These are phyloP conservation scores for Onychomys arenicola DNA, from an alignment of 2,797 vertebrate genomes.

Conservation along the genomic window DNA sequence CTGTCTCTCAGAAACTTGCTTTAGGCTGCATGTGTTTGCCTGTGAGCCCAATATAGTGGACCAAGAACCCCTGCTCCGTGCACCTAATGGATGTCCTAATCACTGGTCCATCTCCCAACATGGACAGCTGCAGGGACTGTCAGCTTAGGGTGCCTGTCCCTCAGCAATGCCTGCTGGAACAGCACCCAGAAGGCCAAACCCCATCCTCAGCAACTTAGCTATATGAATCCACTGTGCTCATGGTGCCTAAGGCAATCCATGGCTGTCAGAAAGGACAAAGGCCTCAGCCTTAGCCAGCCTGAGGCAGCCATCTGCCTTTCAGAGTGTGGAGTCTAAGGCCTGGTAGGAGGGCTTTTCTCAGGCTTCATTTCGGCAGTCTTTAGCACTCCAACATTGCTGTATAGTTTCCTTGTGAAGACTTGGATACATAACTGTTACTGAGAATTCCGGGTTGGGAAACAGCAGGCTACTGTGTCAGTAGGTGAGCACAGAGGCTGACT, in stretches of 20 bases:
- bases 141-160: background rate
- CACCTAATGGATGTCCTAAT: background rate
- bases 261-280: background rate
- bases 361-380: too few relatives aligned
- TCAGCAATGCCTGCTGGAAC: background rate
- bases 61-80: background rate
- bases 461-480: background rate
- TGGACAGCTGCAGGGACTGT: background rate
- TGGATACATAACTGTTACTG: background rate
- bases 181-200: background rate
- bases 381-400: too few relatives aligned
- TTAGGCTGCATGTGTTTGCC: too few relatives aligned
- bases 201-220: too few relatives aligned
- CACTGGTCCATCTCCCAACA: background rate
- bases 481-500: too few relatives aligned
- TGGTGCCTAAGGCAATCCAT: background rate
- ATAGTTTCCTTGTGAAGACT: background rate
- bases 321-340: too few relatives aligned
- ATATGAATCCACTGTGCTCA: background rate
- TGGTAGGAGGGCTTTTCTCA: too few relatives aligned
- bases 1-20: background rate
- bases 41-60: background rate
- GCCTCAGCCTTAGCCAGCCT: background rate
- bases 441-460: background rate
- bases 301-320: too few relatives aligned